Base-by-base conservation (phyloP, 2,113 vertebrate genomes). In the Numenius arquata region DNA sequence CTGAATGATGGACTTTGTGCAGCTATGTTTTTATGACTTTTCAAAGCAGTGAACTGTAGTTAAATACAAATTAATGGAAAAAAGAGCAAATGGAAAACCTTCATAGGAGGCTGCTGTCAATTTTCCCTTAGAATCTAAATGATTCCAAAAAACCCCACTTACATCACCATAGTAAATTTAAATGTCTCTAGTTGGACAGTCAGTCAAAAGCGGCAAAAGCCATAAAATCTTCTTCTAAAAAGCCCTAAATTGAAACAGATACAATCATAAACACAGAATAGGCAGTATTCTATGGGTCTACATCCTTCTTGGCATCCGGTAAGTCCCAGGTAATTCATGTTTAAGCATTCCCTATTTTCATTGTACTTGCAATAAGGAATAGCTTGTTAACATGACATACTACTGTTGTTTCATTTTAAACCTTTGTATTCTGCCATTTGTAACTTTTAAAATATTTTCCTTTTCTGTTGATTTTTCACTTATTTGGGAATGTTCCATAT, bases 361-460 rank as follows among this genome's bases (percentile, higher is more conserved):
- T 12, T 63, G 6, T 29, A 14, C 5, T 52, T 84, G 11, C 22
- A 52, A 7, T 36, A 48, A 56, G 4, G 7, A 83, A 73, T 25
- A 75, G 3, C 18, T 62, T 91, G 10, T 36, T 61, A 8, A n/a
- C 41, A 32, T 9, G 5, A 7, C 12, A 32, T n/a, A 32, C 0
- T 21, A n/a, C 34, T 87, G 11, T 13, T 22, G 5, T 20, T 20
- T n/a, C 14, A 20, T n/a, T 66, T 71, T 38, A 86, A 86, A 21
- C 1, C 0, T 4, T n/a, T 50, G 3, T 20, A 18, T 73, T 85
- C 3, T 6, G 3, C 7, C 12, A 43, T 10, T 73, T 43, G 13
- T 29, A 68, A 52, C 7, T 76, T 50, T 38, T 14, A 65, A 41
- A 53, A 48, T 55, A 29, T 34, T 80, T 66, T 77, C 4, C 2